These are phyloP conservation scores for Nysson spinosus DNA, from an alignment of 2,888 invertebrate species.

Conservation along the genomic window DNA sequence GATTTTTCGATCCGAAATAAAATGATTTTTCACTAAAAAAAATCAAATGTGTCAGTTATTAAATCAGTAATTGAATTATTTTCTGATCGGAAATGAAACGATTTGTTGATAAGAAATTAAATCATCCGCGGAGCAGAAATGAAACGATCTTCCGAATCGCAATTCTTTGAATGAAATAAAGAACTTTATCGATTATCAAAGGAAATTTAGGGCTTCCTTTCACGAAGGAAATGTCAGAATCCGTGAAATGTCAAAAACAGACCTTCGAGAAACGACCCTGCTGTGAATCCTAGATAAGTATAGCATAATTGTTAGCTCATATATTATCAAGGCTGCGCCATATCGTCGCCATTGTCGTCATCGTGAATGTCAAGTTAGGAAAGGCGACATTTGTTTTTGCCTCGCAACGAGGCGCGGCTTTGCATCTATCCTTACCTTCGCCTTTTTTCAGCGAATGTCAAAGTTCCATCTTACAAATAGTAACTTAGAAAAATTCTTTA, in stretches of 20 bases:
- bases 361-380: not conserved
- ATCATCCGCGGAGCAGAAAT: no score
- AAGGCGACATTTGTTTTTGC: constrained; percentile 1
- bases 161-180: no score
- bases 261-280: not conserved
- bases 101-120: no score
- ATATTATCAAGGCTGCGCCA: not conserved
- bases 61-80: no score
- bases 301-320: not conserved
- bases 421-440: not conserved
- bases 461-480: not conserved
- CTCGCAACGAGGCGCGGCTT: constrained; percentile 27
- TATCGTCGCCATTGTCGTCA: constrained; percentile 6
- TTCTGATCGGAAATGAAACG: no score
- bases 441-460: constrained; percentile 11
- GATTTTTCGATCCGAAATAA: no score
- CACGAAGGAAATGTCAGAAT: constrained; percentile 10
- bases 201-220: constrained; percentile 4
- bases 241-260: constrained; percentile 27
- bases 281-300: not conserved
- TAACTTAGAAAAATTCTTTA: not conserved
- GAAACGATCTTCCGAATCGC: no score
- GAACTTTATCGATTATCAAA: not conserved
- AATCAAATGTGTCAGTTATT: no score
- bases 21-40: no score